Evolutionary conservation across 2,888 invertebrate genomes (phyloP).

Genomic region (Tanypteryx hageni): DNA sequence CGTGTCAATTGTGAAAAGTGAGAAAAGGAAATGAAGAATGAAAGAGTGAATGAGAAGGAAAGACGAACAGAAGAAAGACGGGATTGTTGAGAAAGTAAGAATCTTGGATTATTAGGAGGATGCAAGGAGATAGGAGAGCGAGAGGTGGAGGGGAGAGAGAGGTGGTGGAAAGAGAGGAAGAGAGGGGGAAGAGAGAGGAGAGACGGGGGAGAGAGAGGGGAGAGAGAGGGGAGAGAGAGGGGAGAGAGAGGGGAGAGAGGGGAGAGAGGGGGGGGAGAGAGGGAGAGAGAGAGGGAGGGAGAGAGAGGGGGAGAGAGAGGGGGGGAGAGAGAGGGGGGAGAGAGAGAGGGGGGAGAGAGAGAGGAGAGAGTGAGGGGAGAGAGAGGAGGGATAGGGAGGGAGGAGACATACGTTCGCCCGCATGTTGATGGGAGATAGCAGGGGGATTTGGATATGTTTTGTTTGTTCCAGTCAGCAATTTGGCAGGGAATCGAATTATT

Average conservation of each 20-base stretch:
- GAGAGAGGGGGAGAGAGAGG: too few species aligned
- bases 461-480: neutral
- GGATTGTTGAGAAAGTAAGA: too few species aligned
- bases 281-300: too few species aligned
- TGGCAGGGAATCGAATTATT: conserved; percentile 21
- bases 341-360: too few species aligned
- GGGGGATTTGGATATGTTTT: neutral
- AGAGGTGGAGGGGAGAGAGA: too few species aligned
- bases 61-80: too few species aligned
- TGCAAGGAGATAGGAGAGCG: neutral
- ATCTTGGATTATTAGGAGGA: neutral
- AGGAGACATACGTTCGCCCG: neutral
- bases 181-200: too few species aligned
- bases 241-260: neutral
- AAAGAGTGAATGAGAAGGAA: neutral
- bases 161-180: neutral
- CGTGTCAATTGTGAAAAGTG: neutral
- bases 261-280: neutral
- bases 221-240: neutral
- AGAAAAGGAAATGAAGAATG: neutral
- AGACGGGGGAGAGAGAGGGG: neutral
- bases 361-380: neutral
- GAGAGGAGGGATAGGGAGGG: neutral
- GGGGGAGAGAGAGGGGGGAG: too few species aligned
- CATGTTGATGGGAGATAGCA: neutral